Evolutionary conservation across 2,888 invertebrate species (phyloP), one percentile per base, ranked within the genome.

Genomic region (Leucophenga montana): DNA sequence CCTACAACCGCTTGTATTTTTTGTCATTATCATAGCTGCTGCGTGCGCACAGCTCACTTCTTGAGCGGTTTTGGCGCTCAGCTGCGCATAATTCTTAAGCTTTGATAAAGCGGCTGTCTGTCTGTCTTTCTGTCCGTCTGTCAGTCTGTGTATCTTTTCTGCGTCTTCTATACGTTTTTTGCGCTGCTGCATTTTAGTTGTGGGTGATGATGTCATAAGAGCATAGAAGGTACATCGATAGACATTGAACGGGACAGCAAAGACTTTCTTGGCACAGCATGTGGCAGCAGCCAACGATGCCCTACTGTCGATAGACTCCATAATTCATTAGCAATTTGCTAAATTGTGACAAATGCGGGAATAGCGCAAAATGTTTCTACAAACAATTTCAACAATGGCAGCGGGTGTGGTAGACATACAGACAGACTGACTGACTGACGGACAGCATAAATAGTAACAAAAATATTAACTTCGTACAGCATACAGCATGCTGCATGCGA

Each of bases 341-440:
- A 68, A 65, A 71, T 69, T 73, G 69, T 73, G 73, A 71, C 71
- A 73, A 73, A 73, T 73, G 69, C 56, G 68, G 53, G 65, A 48
- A 44, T 39, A 39, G 39, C 39, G 39, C 9, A 39, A 39, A 39
- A 39, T 39, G 9, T 39, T 39, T n/a, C 61, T 33, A 5, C 1
- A 39, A 39, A 8, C 39, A 39, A 5, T 39, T 39, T 39, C 11
- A 39, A 39, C 39, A 39, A 39, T 39, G 39, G 39, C 39, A 39
- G 39, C 39, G 39, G 39, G 39, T 39, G 39, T 39, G 39, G 11
- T 11, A 39, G 39, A 5, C 39, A 8, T 1, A 39, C 27, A 27
- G 27, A 27, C 27, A 4, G 27, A 5, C 39, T n/a, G n/a, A n/a
- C n/a, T n/a, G 39, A 27, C 27, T 5, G 8, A 39, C 8, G 11